Percentiles rank a stretch among this genome's conserved stretches.
Conservation (phyloP, 1,140 invertebrate species). For the Condylostylus longicornis region DNA sequence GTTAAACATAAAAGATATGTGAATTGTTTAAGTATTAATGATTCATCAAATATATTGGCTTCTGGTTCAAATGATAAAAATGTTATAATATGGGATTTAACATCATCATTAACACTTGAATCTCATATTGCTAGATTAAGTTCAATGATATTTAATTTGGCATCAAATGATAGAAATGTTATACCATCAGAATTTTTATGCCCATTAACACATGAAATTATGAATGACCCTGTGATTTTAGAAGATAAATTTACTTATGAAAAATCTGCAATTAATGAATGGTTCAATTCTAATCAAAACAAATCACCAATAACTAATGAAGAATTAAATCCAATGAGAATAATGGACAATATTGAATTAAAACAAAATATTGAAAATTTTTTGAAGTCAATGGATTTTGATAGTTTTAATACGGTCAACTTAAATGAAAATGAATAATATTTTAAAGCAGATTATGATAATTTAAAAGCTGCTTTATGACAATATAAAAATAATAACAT, state of each 20-base stretch:
- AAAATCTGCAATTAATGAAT: slow-evolving; percentile 53
- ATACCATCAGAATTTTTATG: slow-evolving; percentile 57
- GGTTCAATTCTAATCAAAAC: slow-evolving; percentile 54
- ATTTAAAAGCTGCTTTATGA: no score
- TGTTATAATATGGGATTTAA: slow-evolving; percentile 49
- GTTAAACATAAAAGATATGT: slow-evolving; percentile 54
- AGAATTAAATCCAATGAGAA: slow-evolving; percentile 37
- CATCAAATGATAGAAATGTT: slow-evolving; percentile 21
- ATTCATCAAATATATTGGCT: slow-evolving; percentile 8
- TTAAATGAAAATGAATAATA: no score
- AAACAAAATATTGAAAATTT: slow-evolving; percentile 8
- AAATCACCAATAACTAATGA: slow-evolving; percentile 66
- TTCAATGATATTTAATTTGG: slow-evolving; percentile 1
- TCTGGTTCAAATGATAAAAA: slow-evolving; percentile 57
- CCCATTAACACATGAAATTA: slow-evolving; percentile 66
- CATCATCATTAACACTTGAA: slow-evolving; percentile 33
- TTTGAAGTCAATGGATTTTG: slow-evolving; percentile 6
- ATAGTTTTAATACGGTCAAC: slow-evolving; percentile 6
- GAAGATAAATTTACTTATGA: slow-evolving; percentile 68
- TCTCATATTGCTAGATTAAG: slow-evolving; percentile 13
- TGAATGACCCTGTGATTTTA: slow-evolving; percentile 61
- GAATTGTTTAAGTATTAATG: slow-evolving; percentile 39
- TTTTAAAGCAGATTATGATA: no score
- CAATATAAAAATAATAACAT: no score
- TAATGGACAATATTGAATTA: slow-evolving; percentile 40